Conservation (phyloP, 2,797 vertebrate species). For the Pagetopsis macropterus region DNA sequence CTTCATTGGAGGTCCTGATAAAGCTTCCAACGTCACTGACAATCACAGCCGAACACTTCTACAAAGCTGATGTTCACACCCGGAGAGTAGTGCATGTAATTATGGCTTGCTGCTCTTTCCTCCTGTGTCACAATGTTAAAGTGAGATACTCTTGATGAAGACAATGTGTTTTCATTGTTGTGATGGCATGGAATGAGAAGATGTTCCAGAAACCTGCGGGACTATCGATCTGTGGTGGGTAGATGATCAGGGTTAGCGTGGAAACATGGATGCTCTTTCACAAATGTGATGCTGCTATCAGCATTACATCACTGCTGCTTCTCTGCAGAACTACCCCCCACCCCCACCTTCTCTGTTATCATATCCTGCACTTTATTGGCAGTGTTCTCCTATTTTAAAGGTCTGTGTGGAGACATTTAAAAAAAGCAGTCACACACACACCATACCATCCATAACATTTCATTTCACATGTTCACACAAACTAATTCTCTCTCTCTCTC, state of each 20-base stretch:
- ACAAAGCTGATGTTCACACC: constrained; percentile 27
- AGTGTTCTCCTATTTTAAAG: background rate
- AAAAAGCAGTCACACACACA: constrained; percentile 3
- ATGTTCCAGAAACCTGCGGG: constrained; percentile 25
- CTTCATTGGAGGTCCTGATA: background rate
- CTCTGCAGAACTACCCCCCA: constrained; percentile 60
- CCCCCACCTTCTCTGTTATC: constrained; percentile 10
- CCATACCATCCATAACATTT: background rate
- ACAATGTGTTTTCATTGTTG: constrained; percentile 27
- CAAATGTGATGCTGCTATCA: constrained; percentile 74
- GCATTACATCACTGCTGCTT: constrained; percentile 79
- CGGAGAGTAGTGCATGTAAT: constrained; percentile 10
- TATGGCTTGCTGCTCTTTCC: constrained; percentile 1
- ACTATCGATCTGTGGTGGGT: constrained; percentile 72
- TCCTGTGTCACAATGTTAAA: constrained; percentile 14
- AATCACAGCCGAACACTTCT: background rate
- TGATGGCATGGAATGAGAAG: constrained; percentile 29
- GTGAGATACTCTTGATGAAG: constrained; percentile 7
- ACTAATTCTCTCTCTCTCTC: background rate
- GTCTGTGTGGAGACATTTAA: background rate
- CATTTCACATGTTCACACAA: background rate
- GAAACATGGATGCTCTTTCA: constrained; percentile 77
- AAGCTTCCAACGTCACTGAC: background rate
- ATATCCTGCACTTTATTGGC: constrained; percentile 39
- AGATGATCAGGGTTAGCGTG: constrained; percentile 71